Conservation (phyloP, 2,797 vertebrate species). For the Lithobates sylvaticus region DNA sequence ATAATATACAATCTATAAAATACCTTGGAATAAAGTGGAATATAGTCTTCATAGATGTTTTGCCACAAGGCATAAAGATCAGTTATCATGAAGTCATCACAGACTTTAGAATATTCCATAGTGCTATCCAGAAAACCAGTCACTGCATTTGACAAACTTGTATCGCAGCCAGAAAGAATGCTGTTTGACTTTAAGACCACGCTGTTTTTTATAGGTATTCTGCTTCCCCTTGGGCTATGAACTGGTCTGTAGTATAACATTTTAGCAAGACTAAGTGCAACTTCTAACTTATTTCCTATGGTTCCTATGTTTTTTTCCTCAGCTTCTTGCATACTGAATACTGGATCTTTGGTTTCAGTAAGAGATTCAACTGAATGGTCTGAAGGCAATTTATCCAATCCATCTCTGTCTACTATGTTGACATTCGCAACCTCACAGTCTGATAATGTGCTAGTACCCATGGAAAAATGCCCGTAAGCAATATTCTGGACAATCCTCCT, state of each 20-base stretch:
- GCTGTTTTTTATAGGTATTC: conserved; percentile 79
- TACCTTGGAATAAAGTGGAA: conserved; percentile 87
- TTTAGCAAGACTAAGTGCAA: conserved; percentile 80
- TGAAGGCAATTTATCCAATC: conserved; percentile 77
- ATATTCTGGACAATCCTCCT: conserved; percentile 85
- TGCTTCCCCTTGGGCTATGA: conserved; percentile 84
- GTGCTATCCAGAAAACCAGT: conserved; percentile 69
- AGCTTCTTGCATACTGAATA: conserved; percentile 67
- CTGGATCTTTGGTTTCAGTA: conserved; percentile 75
- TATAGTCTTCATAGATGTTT: conserved; percentile 86
- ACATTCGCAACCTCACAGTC: conserved; percentile 76
- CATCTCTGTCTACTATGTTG: conserved; percentile 79
- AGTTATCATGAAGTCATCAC: conserved; percentile 77
- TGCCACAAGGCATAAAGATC: conserved; percentile 90
- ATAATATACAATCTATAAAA: conserved; percentile 7
- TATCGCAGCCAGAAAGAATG: conserved; percentile 57
- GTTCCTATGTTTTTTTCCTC: conserved; percentile 76
- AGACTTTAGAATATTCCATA: conserved; percentile 73
- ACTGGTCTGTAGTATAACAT: conserved; percentile 85
- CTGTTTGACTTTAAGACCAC: conserved; percentile 69
- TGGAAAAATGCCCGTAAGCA: conserved; percentile 80
- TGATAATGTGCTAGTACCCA: conserved; percentile 75
- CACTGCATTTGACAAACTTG: conserved; percentile 63
- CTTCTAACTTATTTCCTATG: conserved; percentile 76
- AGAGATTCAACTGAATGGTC: conserved; percentile 86